Evolutionary conservation across 2,797 vertebrate genomes (phyloP).

Genomic region (Sebastes iracundus): DNA sequence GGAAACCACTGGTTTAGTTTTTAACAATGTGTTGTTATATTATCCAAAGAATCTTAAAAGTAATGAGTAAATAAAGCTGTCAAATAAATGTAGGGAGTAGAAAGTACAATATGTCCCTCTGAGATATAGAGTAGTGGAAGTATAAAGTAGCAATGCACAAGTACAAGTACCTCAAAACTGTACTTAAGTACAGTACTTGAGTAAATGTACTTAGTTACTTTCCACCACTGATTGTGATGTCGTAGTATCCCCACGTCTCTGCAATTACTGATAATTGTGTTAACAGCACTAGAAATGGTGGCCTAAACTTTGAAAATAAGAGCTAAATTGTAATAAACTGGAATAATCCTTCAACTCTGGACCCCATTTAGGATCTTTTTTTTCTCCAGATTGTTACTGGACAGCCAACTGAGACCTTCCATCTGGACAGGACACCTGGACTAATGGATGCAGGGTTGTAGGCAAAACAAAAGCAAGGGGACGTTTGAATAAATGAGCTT

Average conservation of each 20-base stretch:
- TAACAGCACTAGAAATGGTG: neutral
- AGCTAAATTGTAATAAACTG: neutral
- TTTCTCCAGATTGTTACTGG: neutral
- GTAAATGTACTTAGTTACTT: no score
- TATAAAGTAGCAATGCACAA: no score
- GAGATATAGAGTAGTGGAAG: no score
- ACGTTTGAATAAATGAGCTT: constrained; percentile 49
- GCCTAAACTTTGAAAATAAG: neutral
- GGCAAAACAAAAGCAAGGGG: constrained; percentile 17
- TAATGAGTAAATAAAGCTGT: no score
- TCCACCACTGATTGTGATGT: no score
- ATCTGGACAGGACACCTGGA: constrained; percentile 61
- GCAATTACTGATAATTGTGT: neutral
- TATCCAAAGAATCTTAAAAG: no score
- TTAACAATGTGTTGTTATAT: no score
- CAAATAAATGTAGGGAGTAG: no score
- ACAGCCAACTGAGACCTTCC: constrained; percentile 16
- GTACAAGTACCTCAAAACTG: no score
- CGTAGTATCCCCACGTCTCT: neutral
- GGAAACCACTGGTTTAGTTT: no score
- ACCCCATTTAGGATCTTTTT: neutral
- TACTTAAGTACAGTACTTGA: no score
- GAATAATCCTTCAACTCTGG: neutral
- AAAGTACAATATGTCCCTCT: no score
- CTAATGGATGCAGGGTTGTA: constrained; percentile 28